Evolutionary conservation across 2,888 invertebrate genomes (phyloP), one percentile per base, ranked within the genome.

Genomic region (Aphodius sticticus): DNA sequence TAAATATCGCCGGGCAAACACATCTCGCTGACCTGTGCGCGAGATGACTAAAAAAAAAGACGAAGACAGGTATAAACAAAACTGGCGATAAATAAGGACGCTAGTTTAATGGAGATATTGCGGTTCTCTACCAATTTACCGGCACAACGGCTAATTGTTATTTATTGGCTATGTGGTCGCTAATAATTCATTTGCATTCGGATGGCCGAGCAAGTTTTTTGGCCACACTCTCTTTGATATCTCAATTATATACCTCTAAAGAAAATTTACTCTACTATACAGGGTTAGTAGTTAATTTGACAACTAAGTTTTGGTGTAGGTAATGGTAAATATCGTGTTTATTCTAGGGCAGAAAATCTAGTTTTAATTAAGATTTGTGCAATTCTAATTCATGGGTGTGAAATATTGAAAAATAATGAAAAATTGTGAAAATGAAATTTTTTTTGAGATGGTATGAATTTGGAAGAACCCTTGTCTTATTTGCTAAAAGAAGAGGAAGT

Each of bases 111-210:
- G 86, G 86, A 87, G 87, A 87, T 84, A 86, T 86, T 85, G 82
- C 81, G 86, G 86, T 85, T 84, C 85, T 84, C 78, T 81, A 85
- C 86, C 86, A 86, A 87, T 87, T 87, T 87, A 86, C 83, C 85
- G 84, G 84, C 84, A 82, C 84, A 85, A 84, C 83, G 86, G 85
- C 86, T 87, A 87, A 87, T 87, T 87, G 87, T 87, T 87, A 87
- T 87, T 87, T 87, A 87, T 85, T 86, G 82, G 78, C 83, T 77
- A 82, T 82, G 82, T 82, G 83, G 83, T 82, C 83, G 83, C 83
- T 86, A 87, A 87, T 87, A 87, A 84, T 86, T 87, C 86, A 87
- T 86, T 86, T 86, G 85, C 85, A 86, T 86, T 83, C 83, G 36
- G 53, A 7, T 12, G 53, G 53, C 12, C 53, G 53, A 53, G 53